These are phyloP conservation scores for Nematostella vectensis DNA, from an alignment of 92 coral and sea anemone genomes.

Conservation along the genomic window DNA sequence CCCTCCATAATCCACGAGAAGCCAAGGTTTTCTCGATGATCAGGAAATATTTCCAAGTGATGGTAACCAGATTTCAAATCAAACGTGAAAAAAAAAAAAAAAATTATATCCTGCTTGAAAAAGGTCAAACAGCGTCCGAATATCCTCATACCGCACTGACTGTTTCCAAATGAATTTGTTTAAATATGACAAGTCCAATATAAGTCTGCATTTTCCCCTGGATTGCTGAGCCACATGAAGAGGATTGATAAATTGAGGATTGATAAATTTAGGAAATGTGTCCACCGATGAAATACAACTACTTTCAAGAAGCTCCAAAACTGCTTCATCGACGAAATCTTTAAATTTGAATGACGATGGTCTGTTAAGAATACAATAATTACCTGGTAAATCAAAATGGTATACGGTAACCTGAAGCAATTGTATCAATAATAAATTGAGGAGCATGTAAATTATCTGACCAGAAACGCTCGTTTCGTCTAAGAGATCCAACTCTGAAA, in stretches of 20 bases:
- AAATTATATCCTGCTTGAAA: conserved; percentile 12
- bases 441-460: conserved; percentile 19
- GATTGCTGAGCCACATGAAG: conserved; percentile 20
- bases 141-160: conserved; percentile 11
- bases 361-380: conserved; percentile 18
- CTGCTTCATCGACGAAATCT: conserved; percentile 30
- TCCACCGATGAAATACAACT: conserved; percentile 26
- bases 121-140: conserved; percentile 2
- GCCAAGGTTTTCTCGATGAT: conserved; percentile 20
- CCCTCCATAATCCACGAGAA: conserved; percentile 26
- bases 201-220: conserved; percentile 15
- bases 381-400: conserved; percentile 14
- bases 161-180: conserved; percentile 28
- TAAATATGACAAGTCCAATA: conserved; percentile 21
- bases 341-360: conserved; percentile 28
- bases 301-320: conserved; percentile 24
- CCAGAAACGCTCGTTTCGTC: conserved; percentile 22
- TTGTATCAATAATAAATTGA: conserved; percentile 21
- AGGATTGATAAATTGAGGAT: conserved; percentile 23
- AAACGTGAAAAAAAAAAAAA: too few species aligned
- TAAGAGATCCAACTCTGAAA: conserved; percentile 18
- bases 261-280: conserved; percentile 13
- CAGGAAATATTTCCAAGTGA: conserved; percentile 26
- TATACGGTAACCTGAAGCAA: conserved; percentile 21
- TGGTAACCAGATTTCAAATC: conserved; percentile 39